Evolutionary conservation across 2,113 vertebrate species (phyloP), one percentile per base, ranked within the genome.

Genomic region (Pygoscelis antarcticus): DNA sequence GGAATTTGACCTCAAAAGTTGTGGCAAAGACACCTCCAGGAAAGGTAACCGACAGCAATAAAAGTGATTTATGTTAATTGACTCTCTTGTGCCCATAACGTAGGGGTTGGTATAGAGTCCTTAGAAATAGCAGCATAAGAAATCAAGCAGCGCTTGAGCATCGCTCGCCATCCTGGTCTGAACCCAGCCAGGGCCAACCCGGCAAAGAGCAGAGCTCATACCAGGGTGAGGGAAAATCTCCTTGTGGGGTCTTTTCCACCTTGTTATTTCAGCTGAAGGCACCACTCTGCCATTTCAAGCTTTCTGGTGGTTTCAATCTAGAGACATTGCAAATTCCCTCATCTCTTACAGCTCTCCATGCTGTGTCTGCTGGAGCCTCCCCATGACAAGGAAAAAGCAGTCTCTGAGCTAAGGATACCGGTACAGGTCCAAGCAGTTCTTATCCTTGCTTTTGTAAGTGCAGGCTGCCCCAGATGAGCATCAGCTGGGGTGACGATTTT

Each of bases 281-380:
- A 51, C 19, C 32, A 8, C 13, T 60, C 47, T 38, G 29, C 10
- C 30, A 21, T 65, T 87, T 81, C 11, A 47, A 65, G 36, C 16
- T 70, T 65, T 91, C 40, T 52, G 30, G 6, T 74, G 8, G 18
- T 55, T 84, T 65, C 36, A 20, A 1, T 49, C 9, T 7, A 58
- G 34, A 91, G 34, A 18, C 10, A 34, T 1, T 36, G 22, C 0
- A 1, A 38, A 49, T 49, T 34, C 47, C n/a, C 2, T 46, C 3
- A 18, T 26, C 15, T 61, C 76, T n/a, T 61, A 14, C 16, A 60
- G 30, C 17, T 69, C 10, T 52, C 32, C 16, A 4, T 15, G 29
- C 36, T 29, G 9, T 34, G 46, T 54, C 42, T 74, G 46, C 51
- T 62, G 77, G 55, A 62, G 34, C 9, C 5, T 60, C 16, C 21